Evolutionary conservation across 2,797 vertebrate species (phyloP).

Genomic region (Vultur gryphus): DNA sequence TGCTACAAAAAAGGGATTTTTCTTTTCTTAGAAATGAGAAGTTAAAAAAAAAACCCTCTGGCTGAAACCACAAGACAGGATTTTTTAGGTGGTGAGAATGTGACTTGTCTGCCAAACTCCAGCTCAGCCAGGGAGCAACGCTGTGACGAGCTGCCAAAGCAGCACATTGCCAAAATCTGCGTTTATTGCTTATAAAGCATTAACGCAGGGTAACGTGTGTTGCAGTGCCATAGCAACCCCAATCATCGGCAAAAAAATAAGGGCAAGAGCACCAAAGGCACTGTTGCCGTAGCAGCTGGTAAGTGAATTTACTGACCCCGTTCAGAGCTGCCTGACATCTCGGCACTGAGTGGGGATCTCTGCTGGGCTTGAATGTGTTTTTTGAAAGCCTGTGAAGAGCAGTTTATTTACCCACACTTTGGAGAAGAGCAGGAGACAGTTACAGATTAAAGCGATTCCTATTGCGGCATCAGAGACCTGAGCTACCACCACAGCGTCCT

Average conservation of each 20-base stretch:
- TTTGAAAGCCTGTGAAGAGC: neutral
- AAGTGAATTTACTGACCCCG: neutral
- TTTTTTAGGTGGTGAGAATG: neutral
- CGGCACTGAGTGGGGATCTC: neutral
- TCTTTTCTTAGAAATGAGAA: constrained; percentile 34
- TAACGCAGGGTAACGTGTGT: neutral
- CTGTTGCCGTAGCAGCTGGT: neutral
- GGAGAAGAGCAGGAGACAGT: neutral
- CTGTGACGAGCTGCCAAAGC: neutral
- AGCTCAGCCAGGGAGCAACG: neutral
- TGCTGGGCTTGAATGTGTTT: neutral
- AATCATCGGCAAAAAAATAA: neutral
- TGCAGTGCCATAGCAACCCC: neutral
- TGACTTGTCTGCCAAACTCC: neutral
- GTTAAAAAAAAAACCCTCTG: neutral
- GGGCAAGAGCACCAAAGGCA: neutral
- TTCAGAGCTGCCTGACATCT: neutral
- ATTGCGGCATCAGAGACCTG: neutral
- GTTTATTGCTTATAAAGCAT: neutral
- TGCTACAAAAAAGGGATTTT: neutral
- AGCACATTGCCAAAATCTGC: neutral
- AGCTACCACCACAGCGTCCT: neutral
- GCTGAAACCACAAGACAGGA: neutral
- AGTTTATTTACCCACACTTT: neutral
- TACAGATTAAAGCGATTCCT: neutral